Conservation (phyloP, 2,113 vertebrate genomes). For the Semnornis frantzii region DNA sequence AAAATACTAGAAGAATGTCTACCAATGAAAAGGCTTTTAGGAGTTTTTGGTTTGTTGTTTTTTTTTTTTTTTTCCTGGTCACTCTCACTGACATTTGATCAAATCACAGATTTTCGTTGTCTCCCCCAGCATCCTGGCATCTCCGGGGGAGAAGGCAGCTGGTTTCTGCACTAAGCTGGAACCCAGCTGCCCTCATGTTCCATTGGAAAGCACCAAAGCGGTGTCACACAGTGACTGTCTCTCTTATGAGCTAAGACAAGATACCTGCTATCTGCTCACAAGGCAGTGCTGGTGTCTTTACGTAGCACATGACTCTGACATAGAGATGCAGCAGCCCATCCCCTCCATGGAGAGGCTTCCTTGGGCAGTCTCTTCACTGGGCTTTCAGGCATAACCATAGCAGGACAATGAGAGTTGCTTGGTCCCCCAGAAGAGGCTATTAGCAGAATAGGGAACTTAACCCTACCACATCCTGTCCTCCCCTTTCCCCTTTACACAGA, state of each 20-base stretch:
- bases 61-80: neutral
- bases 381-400: neutral
- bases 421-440: neutral
- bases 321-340: rapidly evolving
- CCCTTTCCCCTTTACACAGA: neutral
- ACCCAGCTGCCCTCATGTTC: neutral
- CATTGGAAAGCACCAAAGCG: neutral
- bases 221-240: neutral
- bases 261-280: neutral
- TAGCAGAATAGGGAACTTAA: neutral
- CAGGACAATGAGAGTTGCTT: neutral
- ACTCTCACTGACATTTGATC: neutral
- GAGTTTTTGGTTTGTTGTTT: neutral
- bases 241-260: neutral
- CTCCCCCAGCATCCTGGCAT: neutral
- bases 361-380: neutral
- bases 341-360: neutral
- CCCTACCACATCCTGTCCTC: neutral
- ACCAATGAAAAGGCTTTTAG: neutral
- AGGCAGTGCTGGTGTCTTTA: neutral
- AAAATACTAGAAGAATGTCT: neutral
- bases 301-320: neutral
- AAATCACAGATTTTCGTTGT: neutral
- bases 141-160: neutral
- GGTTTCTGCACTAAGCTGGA: neutral